Evolutionary conservation across 2,888 invertebrate genomes (phyloP).

Genomic region (Agonopterix arenella): DNA sequence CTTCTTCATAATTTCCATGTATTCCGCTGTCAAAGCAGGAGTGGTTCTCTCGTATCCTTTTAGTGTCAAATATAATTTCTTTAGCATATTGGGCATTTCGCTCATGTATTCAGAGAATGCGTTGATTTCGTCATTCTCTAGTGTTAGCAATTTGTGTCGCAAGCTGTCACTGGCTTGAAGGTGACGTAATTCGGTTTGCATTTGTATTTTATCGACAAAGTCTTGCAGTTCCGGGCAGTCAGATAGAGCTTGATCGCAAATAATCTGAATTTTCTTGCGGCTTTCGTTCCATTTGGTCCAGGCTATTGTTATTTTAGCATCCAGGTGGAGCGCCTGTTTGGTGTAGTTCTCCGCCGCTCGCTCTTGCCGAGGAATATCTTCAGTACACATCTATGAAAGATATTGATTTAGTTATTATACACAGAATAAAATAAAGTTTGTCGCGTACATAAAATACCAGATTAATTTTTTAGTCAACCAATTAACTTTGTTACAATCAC

Average conservation of each 20-base stretch:
- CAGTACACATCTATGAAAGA: constrained; percentile 44
- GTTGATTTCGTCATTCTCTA: constrained; percentile 72
- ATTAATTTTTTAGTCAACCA: too few relatives aligned
- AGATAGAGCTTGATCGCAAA: constrained; percentile 38
- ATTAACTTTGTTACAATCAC: too few relatives aligned
- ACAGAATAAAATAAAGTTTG: too few relatives aligned
- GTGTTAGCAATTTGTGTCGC: constrained; percentile 40
- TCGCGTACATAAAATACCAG: too few relatives aligned
- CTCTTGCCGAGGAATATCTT: constrained; percentile 61
- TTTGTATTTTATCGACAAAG: constrained; percentile 37
- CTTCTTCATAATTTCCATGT: constrained; percentile 75
- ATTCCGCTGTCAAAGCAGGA: constrained; percentile 73
- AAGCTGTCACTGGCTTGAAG: constrained; percentile 56
- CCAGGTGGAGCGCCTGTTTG: constrained; percentile 45
- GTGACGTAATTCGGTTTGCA: constrained; percentile 48
- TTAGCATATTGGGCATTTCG: constrained; percentile 71
- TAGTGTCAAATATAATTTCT: constrained; percentile 76
- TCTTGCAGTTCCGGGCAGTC: constrained; percentile 43
- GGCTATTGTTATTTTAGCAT: constrained; percentile 41
- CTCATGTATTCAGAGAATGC: constrained; percentile 65
- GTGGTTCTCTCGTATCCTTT: constrained; percentile 78
- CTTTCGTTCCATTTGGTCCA: constrained; percentile 51
- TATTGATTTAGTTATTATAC: too few relatives aligned
- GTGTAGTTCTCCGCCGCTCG: constrained; percentile 51
- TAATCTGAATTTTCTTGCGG: constrained; percentile 29